Base-by-base conservation (phyloP, 2,113 vertebrate species). In the Syngnathus floridae region DNA sequence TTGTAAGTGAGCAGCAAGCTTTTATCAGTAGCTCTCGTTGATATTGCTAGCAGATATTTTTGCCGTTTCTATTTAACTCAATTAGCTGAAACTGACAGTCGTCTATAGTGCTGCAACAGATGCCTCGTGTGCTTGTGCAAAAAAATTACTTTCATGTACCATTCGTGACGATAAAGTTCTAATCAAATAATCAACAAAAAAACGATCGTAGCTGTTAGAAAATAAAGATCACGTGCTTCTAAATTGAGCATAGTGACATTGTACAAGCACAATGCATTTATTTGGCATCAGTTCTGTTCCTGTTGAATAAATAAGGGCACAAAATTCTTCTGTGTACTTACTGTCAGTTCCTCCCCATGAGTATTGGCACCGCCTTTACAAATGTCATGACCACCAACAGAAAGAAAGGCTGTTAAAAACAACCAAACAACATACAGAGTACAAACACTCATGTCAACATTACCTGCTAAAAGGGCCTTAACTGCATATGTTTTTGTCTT, bases 41-140 rank as follows among this genome's bases (percentile, higher is more conserved):
- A 21, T 62, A 57, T 61, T 74, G 81, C 77, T 84, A 86, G 74
- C 82, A 64, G 54, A 5, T 43, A 73, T 73, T 61, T 64, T 57
- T 41, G 60, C 61, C 19, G 19, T 12, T 71, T 21, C 49, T 58
- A 77, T 64, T 73, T 72, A 66, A 67, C 59, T 58, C 37, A 71
- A 77, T 60, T 43, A 40, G 60, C 17, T 26, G 35, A 41, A 56
- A 69, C 13, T 55, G 63, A 57, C 41, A 55, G 4, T 49, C 37
- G 16, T 37, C 16, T 65, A n/a, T 36, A 37, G 51, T 72, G 22
- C 60, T 21, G 51, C 11, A 36, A 36, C 11, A 10, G 58, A 36
- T 1, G 37, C 3, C 1, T 16, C 4, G 0, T 62, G 49, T 43
- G 35, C 49, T 0, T 2, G 11, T 4, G 5, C 1, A 17, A 13